These are phyloP conservation scores for Mormyrus lacerda DNA, from an alignment of 2,113 vertebrate species.

Conservation along the genomic window DNA sequence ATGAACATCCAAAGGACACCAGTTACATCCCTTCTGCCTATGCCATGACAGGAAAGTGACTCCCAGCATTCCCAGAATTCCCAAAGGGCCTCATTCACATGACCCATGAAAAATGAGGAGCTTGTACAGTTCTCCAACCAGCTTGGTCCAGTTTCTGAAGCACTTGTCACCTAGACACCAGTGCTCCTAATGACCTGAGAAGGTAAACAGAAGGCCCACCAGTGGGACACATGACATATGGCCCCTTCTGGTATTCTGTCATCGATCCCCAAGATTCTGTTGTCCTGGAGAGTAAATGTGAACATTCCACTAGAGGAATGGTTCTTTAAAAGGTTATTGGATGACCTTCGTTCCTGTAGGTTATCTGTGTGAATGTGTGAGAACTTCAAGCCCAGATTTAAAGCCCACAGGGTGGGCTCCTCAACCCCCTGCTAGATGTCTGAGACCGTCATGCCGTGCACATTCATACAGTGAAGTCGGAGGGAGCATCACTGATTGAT, in stretches of 20 bases:
- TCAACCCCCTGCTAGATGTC: background rate
- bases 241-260: background rate
- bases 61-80: background rate
- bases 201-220: background rate
- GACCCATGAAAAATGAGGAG: background rate
- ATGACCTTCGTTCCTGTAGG: conserved; percentile 19
- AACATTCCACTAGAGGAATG: conserved; percentile 47
- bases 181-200: background rate
- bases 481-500: background rate
- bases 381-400: conserved; percentile 21
- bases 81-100: background rate
- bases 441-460: background rate
- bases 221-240: background rate
- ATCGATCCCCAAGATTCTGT: conserved; percentile 24
- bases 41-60: background rate
- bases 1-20: background rate
- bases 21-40: background rate
- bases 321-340: conserved; percentile 36
- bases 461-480: background rate
- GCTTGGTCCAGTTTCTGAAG: background rate
- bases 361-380: conserved; percentile 33
- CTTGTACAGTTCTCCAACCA: background rate
- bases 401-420: background rate
- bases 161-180: conserved; percentile 10
- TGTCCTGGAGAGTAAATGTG: conserved; percentile 48